phyloP scores from a whole-genome alignment of 2,888 invertebrate genomes.

The Rhopalosiphum nymphaeae region DNA sequence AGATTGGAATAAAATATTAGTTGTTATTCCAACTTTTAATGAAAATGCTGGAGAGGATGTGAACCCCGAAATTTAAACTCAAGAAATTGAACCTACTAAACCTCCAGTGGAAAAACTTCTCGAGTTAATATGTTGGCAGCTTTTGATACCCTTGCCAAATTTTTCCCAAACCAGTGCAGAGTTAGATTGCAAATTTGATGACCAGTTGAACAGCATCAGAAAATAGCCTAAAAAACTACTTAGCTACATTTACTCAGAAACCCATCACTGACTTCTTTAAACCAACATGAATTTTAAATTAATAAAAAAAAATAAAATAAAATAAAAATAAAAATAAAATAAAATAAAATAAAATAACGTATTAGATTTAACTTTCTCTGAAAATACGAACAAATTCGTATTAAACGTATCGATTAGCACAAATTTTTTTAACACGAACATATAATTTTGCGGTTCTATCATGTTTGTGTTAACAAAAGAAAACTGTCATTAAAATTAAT shows the following conservation, averaged over 20 bases:
- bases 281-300: not conserved
- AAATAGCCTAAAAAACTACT: not conserved
- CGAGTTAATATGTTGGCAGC: not conserved
- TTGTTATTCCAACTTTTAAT: no score
- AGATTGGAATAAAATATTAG: no score
- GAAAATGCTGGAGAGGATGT: no score
- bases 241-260: not conserved
- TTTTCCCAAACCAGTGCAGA: conserved; percentile 6
- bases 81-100: no score
- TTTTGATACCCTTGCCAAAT: not conserved
- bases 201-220: not conserved
- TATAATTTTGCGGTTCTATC: no score
- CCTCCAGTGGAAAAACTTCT: no score
- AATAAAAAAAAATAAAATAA: no score
- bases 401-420: not conserved
- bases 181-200: conserved; percentile 19
- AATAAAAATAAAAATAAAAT: no score
- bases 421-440: not conserved
- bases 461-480: no score
- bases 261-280: not conserved
- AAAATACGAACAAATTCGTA: not conserved
- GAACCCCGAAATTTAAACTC: no score
- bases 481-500: no score
- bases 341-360: no score
- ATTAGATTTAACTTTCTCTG: not conserved